These are phyloP conservation scores for Hyposoter dolosus DNA, from an alignment of 2,888 invertebrate genomes.

Conservation along the genomic window DNA sequence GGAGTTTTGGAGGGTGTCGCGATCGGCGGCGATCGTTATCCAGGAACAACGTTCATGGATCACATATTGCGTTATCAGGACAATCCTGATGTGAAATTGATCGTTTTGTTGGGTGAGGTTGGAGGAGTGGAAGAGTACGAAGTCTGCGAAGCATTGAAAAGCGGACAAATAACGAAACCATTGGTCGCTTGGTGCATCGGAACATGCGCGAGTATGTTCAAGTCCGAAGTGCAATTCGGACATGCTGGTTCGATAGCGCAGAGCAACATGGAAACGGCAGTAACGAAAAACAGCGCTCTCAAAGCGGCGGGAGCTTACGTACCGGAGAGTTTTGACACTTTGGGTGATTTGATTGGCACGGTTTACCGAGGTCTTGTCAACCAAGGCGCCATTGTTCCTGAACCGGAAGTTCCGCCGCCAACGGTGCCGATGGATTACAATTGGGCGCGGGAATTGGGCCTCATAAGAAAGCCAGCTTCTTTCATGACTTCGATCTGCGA, in stretches of 20 bases:
- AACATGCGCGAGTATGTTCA: slow-evolving; percentile 89
- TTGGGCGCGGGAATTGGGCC: slow-evolving; percentile 98
- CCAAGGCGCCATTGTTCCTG: slow-evolving; percentile 93
- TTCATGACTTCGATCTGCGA: slow-evolving; percentile 99
- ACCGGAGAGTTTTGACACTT: slow-evolving; percentile 96
- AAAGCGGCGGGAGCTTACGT: slow-evolving; percentile 94
- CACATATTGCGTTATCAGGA: slow-evolving; percentile 95
- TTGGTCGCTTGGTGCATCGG: slow-evolving; percentile 99
- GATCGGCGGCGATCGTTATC: slow-evolving; percentile 99
- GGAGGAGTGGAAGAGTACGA: slow-evolving; percentile 99
- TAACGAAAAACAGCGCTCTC: slow-evolving; percentile 95
- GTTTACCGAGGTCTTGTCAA: slow-evolving; percentile 92
- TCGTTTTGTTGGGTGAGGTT: slow-evolving; percentile 98
- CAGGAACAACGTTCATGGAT: slow-evolving; percentile 99
- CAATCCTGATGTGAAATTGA: slow-evolving; percentile 95
- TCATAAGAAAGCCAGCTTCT: slow-evolving; percentile 99
- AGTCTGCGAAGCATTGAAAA: slow-evolving; percentile 94
- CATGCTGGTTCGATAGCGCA: slow-evolving; percentile 99
- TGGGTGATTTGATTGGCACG: slow-evolving; percentile 92
- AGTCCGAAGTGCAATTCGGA: slow-evolving; percentile 96
- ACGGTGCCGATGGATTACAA: slow-evolving; percentile 99
- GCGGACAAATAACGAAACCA: slow-evolving; percentile 94
- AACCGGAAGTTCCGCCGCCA: slow-evolving; percentile 97
- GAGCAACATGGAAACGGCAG: slow-evolving; percentile 96
- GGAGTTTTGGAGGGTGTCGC: slow-evolving; percentile 99